Evolutionary conservation across 1,140 invertebrate genomes (phyloP), one percentile per base, ranked within the genome.

Genomic region (Rhyacophila brunnea): DNA sequence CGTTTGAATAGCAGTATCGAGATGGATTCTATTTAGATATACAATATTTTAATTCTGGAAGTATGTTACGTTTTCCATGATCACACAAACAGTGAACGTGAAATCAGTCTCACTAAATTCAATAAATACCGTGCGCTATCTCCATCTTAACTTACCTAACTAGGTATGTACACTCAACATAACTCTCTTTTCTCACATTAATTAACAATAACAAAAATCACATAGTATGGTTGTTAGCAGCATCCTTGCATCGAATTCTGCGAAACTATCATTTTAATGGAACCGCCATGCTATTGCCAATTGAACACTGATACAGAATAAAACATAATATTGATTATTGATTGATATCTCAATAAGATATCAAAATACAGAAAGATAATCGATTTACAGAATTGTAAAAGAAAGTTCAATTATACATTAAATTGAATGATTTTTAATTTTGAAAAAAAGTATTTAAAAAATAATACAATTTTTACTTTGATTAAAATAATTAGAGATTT

Each of bases 201-300:
- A 38, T 49, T 59, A 64, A 64, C 52, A 59, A 54, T 63, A 63
- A 64, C 62, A 56, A 64, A 28, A 60, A 64, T 64, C 62, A 64
- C 62, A 64, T 47, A 59, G 44, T 49, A 56, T 64, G 61, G 61
- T 63, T 52, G 47, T 58, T 32, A 44, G 32, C 23, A 45, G 61
- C 55, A 59, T 59, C 50, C 45, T 28, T 34, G 6, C 51, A 14
- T 19, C 10, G 49, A 55, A 63, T 63, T 44, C 55, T 52, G 44
- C 53, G 38, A 55, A 62, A 62, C 60, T 52, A 62, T 62, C 14
- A 46, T 62, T 52, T 59, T 40, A 28, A 28, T n/a, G 9, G 23
- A 28, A 28, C 9, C 23, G 9, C 23, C 23, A 5, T 28, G 23
- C 23, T 28, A 28, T 28, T 9, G 23, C 23, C 23, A 9, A 28